Base-by-base conservation (phyloP, 92 coral and sea anemone genomes). In the Scolanthus callimorphus region DNA sequence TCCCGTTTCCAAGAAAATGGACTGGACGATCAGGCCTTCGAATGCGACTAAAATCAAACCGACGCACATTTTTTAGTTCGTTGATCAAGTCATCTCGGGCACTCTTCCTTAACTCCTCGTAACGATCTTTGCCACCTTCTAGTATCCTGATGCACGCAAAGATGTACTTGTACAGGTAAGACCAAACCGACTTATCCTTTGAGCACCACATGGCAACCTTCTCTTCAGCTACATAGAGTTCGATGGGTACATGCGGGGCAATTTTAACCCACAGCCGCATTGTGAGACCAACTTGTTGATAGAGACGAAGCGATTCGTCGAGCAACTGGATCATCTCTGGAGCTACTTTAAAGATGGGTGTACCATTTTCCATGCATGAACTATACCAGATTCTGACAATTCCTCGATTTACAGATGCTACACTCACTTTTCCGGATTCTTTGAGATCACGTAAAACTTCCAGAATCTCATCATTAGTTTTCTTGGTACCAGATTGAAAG, bases 21-120 rank as follows among this genome's bases (percentile, higher is more conserved):
- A 83, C 85, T 12, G 90, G 90, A 6, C 90, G 78, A 27, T 77
- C 90, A 6, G 85, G 77, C 34, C 71, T 84, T 2, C 68, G 59
- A 25, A 51, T 49, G 8, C 72, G 3, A 2, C 83, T 77, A 4
- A 68, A 31, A 64, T 77, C 83, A 0, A 24, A 8, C 13, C 90
- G 90, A 1, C 31, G 77, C 10, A 74, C 56, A 0, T 74, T 62
- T 38, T 9, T 57, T 0, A 83, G 47, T 0, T 57, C 77, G 19
- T 28, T 31, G 39, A n/a, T 12, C 0, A 83, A 81, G 27, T 83
- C 80, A 0, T 71, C 73, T n/a, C 47, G 24, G 0, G 77, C 76
- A 37, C 38, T 77, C 49, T 8, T 17, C 37, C 34, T 17, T 2
- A 39, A 46, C 17, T 77, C 81, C 3, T 48, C 60, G 63, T 68